Percentiles rank a stretch among this genome's conserved stretches.
These are phyloP conservation scores for Catharus minimus DNA, from an alignment of 2,113 vertebrate genomes.

Conservation along the genomic window DNA sequence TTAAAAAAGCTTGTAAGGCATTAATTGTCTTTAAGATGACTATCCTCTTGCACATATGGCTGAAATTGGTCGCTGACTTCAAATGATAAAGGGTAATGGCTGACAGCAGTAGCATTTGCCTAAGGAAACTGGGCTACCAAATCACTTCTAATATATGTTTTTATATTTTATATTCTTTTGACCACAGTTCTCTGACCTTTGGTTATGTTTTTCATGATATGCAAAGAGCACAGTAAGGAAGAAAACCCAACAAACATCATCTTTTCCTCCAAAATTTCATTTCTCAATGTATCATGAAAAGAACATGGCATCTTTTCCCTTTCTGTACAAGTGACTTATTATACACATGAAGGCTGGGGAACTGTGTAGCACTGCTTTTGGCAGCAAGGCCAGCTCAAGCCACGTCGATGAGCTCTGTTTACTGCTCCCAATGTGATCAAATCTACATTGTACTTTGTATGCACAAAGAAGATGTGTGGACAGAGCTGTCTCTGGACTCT, in stretches of 20 bases:
- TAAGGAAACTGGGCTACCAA: background rate
- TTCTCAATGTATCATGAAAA: background rate
- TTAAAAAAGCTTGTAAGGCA: background rate
- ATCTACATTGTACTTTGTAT: background rate
- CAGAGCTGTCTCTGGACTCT: background rate
- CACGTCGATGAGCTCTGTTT: background rate
- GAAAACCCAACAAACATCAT: background rate
- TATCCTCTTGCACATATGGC: background rate
- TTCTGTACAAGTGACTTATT: background rate
- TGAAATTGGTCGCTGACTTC: background rate
- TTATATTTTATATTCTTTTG: background rate
- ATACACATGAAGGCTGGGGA: background rate
- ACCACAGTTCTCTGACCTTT: background rate
- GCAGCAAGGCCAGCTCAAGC: background rate
- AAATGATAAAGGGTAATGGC: background rate
- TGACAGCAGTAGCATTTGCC: background rate
- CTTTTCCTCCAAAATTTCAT: background rate
- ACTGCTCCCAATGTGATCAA: background rate
- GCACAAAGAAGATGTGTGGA: background rate
- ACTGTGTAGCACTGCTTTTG: background rate
- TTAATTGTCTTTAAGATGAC: background rate
- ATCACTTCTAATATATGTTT: accelerated
- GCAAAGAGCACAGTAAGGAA: background rate
- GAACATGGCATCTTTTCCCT: background rate
- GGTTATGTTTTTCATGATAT: background rate